Evolutionary conservation across 2,113 vertebrate species (phyloP).

Genomic region (Isichthys henryi): DNA sequence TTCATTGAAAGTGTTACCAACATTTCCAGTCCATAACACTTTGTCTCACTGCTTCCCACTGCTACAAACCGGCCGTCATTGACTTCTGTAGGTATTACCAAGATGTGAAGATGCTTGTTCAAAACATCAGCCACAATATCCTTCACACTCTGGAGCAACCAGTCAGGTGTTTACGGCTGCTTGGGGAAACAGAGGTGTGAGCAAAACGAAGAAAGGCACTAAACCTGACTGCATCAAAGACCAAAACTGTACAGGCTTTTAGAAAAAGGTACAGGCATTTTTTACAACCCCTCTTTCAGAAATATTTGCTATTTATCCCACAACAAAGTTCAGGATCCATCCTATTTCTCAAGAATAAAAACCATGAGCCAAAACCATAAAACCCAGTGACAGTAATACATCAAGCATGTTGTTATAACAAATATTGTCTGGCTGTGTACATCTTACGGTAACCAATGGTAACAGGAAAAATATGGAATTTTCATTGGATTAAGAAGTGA

Average conservation of each 20-base stretch:
- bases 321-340: slow-evolving; percentile 26
- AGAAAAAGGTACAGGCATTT: not conserved
- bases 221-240: not conserved
- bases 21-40: not conserved
- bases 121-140: slow-evolving; percentile 38
- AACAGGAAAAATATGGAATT: not conserved
- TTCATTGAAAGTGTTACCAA: not conserved
- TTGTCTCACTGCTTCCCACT: slow-evolving; percentile 15
- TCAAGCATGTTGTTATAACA: not conserved
- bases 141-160: slow-evolving; percentile 39
- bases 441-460: not conserved
- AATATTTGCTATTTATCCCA: slow-evolving; percentile 25
- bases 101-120: slow-evolving; percentile 40
- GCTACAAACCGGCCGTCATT: slow-evolving; percentile 31
- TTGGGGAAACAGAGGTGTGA: not conserved
- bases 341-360: slow-evolving; percentile 26
- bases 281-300: slow-evolving; percentile 10
- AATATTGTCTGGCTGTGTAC: not conserved
- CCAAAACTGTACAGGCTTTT: not conserved
- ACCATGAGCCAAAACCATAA: not conserved
- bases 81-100: slow-evolving; percentile 40
- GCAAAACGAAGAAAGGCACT: slow-evolving; percentile 14
- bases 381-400: not conserved
- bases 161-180: not conserved
- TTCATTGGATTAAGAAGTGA: not conserved